A percentile compares a stretch with the other conserved stretches of the same genome.
phyloP scores from a whole-genome alignment of 35 echinoderm and acorn worm species.

The Nesometra sesokonis region DNA sequence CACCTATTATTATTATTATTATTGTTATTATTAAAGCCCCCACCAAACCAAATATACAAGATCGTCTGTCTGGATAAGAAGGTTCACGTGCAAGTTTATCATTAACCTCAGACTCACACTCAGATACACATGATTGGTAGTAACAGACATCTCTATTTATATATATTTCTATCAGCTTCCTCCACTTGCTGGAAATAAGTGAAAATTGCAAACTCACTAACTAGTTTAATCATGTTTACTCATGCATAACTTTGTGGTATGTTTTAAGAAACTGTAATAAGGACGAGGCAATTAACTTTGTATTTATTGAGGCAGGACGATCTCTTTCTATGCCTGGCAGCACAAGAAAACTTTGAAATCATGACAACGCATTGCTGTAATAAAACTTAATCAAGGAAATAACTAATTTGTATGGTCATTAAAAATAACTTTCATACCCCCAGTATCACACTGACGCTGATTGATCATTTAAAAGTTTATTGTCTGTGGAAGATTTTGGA shows the following conservation, averaged over 20 bases:
- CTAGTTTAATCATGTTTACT: neutral
- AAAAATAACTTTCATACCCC: no score
- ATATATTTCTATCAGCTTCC: neutral
- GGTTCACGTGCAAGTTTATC: no score
- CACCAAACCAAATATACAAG: no score
- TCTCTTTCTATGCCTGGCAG: neutral
- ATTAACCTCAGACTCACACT: neutral
- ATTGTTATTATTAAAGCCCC: no score
- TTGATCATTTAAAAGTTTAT: no score
- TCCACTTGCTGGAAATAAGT: neutral
- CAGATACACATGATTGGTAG: neutral
- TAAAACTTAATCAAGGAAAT: no score
- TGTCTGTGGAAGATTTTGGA: no score
- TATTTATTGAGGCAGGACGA: neutral
- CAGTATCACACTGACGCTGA: no score
- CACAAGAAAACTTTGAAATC: neutral
- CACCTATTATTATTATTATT: no score
- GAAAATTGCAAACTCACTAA: neutral
- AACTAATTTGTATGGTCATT: no score
- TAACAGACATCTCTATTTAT: neutral
- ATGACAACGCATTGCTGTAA: neutral
- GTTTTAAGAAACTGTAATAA: neutral
- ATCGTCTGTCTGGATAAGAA: no score
- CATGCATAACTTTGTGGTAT: neutral
- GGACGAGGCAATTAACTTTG: neutral